Conservation (phyloP, 2,797 vertebrate genomes). For the Diplodus puntazzo region DNA sequence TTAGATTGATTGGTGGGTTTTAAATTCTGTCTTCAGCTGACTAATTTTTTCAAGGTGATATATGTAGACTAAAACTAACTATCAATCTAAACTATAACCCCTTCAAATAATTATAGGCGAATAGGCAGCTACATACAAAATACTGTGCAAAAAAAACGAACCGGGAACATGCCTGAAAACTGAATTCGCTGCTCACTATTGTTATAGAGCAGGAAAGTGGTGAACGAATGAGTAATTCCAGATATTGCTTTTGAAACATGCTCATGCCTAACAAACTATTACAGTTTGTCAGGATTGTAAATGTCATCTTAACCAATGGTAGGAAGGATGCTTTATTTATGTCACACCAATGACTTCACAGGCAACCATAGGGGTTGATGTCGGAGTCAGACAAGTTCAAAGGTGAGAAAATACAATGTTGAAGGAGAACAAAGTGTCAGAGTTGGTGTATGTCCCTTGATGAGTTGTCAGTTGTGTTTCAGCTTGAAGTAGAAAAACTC, state of each 20-base stretch:
- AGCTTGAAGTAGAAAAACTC: neutral
- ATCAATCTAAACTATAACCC: neutral
- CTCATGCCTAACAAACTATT: neutral
- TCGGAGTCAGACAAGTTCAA: constrained; percentile 2
- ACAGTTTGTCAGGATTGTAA: neutral
- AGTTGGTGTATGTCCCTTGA: neutral
- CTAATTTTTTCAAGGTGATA: neutral
- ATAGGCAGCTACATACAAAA: neutral
- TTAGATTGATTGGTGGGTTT: neutral
- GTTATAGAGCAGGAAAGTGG: neutral
- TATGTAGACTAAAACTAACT: neutral
- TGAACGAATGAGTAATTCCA: neutral
- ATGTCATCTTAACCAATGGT: neutral
- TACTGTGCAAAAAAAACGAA: neutral
- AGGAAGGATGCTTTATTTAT: neutral
- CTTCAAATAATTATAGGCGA: neutral
- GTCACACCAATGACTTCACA: neutral
- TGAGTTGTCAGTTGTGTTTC: neutral
- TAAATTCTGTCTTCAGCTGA: neutral
- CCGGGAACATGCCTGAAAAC: no score
- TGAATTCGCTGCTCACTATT: neutral
- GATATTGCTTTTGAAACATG: neutral
- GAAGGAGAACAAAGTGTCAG: neutral
- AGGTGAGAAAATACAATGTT: neutral
- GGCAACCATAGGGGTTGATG: neutral